Evolutionary conservation across 2,797 vertebrate genomes (phyloP), one percentile per base, ranked within the genome.

Genomic region (Harpagifer antarcticus): DNA sequence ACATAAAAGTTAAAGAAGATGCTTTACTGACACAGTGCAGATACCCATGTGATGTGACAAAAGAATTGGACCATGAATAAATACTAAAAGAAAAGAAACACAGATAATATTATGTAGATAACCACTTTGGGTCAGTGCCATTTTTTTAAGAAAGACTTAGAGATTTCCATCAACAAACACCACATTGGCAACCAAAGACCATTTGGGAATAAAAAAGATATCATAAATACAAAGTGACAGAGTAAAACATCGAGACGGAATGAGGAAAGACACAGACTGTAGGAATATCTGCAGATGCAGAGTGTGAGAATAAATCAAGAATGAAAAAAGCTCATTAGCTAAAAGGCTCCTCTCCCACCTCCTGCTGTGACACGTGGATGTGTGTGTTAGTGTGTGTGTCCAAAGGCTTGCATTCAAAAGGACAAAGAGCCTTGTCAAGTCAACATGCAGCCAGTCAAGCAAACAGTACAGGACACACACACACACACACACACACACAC

Each of bases 341-440:
- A 76, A 85, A 85, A 83, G 74, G 77, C 59, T 83, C 42, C 49
- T 75, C 76, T 83, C 68, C 77, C 69, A 79, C 81, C 77, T 68
- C 79, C 82, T 70, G 81, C 84, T 83, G 84, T 69, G 80, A 60
- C 70, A 37, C 70, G 68, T 57, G 60, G 40, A 50, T 66, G 23
- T 63, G 64, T 83, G 82, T 65, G 58, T 81, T 40, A 76, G 50
- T 76, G 45, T 78, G 50, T 81, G 68, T 62, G 79, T 78, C 64
- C 63, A 62, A 49, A 58, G 67, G 40, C 66, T 80, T 78, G 79
- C 74, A 84, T 80, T 88, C 68, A 84, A 80, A 75, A 89, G 72
- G 74, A 88, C 86, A 88, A 88, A 86, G 77, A 87, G 71, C 70
- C 77, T 76, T 82, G 82, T 85, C 80, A 88, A 88, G 82, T 71